These are phyloP conservation scores for Polylopha cassiicola DNA, from an alignment of 2,888 invertebrate genomes.

Conservation along the genomic window DNA sequence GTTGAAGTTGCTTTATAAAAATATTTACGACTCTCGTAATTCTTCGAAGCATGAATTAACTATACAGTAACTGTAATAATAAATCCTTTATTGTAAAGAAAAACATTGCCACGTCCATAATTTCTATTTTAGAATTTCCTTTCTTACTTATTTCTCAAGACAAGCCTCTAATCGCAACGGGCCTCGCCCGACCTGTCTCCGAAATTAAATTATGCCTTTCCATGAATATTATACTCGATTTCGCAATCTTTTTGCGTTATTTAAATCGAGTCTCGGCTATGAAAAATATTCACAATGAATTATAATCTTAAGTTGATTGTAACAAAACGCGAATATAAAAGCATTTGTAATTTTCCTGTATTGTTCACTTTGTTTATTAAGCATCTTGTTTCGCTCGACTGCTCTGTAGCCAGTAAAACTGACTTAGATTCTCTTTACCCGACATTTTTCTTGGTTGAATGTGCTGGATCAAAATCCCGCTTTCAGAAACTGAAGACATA, in stretches of 20 bases:
- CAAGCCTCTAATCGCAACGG: constrained; percentile 59
- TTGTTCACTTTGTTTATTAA: constrained; percentile 3
- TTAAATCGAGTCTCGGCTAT: constrained; percentile 39
- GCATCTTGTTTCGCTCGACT: background rate
- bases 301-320: constrained; percentile 35
- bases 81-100: no score
- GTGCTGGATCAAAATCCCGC: background rate
- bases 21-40: no score
- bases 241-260: constrained; percentile 61
- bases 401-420: background rate
- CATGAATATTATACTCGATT: constrained; percentile 73
- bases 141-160: constrained; percentile 62
- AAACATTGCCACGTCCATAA: constrained; percentile 53
- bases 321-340: constrained; percentile 8
- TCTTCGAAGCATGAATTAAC: no score
- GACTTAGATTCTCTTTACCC: constrained; percentile 3
- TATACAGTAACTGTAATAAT: no score
- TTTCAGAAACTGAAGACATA: no score
- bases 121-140: constrained; percentile 62
- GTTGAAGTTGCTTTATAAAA: constrained; percentile 10
- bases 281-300: constrained; percentile 50
- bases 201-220: constrained; percentile 72
- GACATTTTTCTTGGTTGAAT: constrained; percentile 1
- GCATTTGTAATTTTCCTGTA: background rate
- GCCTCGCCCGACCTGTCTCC: constrained; percentile 51